phyloP scores from a whole-genome alignment of 2,888 invertebrate genomes.

The Schizotus pectinicornis region DNA sequence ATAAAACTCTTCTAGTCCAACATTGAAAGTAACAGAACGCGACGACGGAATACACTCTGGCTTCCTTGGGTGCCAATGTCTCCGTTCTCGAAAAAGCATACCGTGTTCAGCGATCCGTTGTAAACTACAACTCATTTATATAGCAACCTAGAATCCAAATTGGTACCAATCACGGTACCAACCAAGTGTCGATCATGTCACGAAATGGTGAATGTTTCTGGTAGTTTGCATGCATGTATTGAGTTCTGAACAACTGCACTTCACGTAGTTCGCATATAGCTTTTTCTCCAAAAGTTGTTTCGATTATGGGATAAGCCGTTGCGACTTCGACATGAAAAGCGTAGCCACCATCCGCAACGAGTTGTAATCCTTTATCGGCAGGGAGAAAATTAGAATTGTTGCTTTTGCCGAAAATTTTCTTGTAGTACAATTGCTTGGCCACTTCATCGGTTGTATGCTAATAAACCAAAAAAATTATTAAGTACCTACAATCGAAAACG shows the following conservation, averaged over 20 bases:
- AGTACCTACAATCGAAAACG: background rate
- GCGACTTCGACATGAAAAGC: conserved; percentile 54
- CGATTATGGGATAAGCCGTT: conserved; percentile 52
- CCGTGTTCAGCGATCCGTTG: conserved; percentile 49
- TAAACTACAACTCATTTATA: conserved; percentile 40
- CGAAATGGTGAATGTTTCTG: conserved; percentile 52
- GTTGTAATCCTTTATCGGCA: conserved; percentile 43
- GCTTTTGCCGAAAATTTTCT: conserved; percentile 59
- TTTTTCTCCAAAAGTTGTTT: conserved; percentile 45
- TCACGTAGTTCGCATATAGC: conserved; percentile 52
- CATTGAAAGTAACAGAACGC: conserved; percentile 34
- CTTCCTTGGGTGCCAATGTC: conserved; percentile 49
- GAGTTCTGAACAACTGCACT: conserved; percentile 45
- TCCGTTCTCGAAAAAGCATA: conserved; percentile 42
- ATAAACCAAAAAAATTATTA: background rate
- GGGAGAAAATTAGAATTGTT: conserved; percentile 43
- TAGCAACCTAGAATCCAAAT: background rate
- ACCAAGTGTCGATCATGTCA: conserved; percentile 52
- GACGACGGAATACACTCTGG: conserved; percentile 46
- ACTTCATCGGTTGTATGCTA: conserved; percentile 59
- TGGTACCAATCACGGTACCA: conserved; percentile 12
- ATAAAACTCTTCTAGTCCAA: conserved; percentile 49
- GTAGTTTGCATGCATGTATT: conserved; percentile 44
- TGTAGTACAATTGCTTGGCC: conserved; percentile 64
- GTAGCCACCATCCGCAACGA: conserved; percentile 47